Base-by-base conservation (phyloP, 2,888 invertebrate genomes). In the Catocala sponsa region DNA sequence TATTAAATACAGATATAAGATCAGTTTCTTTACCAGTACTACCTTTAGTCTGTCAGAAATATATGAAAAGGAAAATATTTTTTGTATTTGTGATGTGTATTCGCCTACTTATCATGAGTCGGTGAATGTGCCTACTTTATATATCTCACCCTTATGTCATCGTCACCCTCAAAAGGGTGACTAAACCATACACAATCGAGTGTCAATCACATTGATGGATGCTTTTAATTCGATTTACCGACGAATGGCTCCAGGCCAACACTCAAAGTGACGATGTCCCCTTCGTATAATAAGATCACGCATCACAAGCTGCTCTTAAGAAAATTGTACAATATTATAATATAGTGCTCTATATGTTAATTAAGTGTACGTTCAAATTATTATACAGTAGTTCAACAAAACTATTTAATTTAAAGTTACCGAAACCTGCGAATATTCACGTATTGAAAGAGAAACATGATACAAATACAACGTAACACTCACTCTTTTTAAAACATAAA, bases 131-230 rank as follows among this genome's bases (percentile, higher is more conserved):
- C 11, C n/a, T 12, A 15, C 32, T 38, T 13, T 6, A 54, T 49
- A 9, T 12, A 38, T 49, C 12, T 43, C 56, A 46, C 58, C 58
- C 52, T 47, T 46, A 51, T 38, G 44, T 42, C 42, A 12, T 7
- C 6, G 13, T 11, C 50, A 50, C 56, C 50, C 56, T 56, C 11
- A 12, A 25, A 33, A 59, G 59, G 44, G 48, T 59, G 54, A 54
- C 13, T 43, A 43, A 54, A 38, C 42, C 49, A 54, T 12, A 53
- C 53, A 54, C 54, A 53, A 53, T 48, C 54, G 35, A 54, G 59
- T 59, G 59, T 53, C 59, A 59, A 52, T 59, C 59, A 47, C 53
- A 43, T 59, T 55, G 60, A 60, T 60, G 46, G 60, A 60, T 55
- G 60, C 54, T 55, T 59, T 60, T 60, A 60, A 51, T 46, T 50